Conservation (phyloP, 2,888 invertebrate genomes). For the Acrobasis consociella region DNA sequence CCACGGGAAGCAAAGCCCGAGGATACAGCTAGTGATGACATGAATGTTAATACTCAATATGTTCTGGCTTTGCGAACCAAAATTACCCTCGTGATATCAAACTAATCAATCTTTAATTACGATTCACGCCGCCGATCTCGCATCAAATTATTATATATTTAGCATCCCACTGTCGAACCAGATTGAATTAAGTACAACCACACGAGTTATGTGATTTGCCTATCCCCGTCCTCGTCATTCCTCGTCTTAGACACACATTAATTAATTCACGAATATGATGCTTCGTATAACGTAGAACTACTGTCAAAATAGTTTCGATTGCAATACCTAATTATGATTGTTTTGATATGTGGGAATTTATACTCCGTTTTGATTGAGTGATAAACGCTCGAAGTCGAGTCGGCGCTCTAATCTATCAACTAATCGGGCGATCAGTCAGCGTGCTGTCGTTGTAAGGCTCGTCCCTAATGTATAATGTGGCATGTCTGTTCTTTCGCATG, state of each 20-base stretch:
- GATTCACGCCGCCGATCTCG: background rate
- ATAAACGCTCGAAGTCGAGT: too few relatives aligned
- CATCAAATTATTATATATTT: background rate
- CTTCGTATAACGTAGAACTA: too few relatives aligned
- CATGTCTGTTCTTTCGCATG: too few relatives aligned
- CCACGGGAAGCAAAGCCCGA: too few relatives aligned
- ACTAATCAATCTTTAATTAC: constrained; percentile 2
- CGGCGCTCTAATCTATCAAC: too few relatives aligned
- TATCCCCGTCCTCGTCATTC: background rate
- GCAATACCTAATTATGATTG: too few relatives aligned
- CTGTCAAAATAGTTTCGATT: too few relatives aligned
- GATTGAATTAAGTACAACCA: background rate
- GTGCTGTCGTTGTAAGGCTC: too few relatives aligned
- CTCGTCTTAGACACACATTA: background rate
- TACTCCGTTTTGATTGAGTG: too few relatives aligned
- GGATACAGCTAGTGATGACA: background rate
- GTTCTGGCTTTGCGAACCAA: background rate
- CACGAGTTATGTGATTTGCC: background rate
- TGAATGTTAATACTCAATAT: background rate
- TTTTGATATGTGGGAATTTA: too few relatives aligned
- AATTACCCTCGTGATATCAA: background rate
- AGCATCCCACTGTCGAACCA: background rate
- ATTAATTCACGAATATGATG: background rate
- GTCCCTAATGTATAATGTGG: too few relatives aligned
- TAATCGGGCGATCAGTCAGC: too few relatives aligned